phyloP scores from a whole-genome alignment of 2,113 vertebrate genomes.

The Mola mola region DNA sequence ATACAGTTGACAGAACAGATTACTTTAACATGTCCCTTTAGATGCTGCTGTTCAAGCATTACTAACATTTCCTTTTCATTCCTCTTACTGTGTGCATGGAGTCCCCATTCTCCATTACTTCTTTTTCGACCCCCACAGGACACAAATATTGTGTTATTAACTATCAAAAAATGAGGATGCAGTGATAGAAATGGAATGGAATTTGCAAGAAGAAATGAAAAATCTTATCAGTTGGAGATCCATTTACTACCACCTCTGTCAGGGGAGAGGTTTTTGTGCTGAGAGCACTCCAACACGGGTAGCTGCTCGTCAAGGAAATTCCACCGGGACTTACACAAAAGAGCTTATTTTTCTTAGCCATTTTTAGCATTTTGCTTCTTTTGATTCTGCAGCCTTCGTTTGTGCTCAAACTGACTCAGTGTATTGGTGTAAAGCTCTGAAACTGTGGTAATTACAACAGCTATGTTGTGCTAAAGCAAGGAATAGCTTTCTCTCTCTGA shows the following conservation, averaged over 20 bases:
- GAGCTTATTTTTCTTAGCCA: background rate
- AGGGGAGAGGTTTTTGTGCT: conserved; percentile 47
- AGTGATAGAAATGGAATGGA: conserved; percentile 13
- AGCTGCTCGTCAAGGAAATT: conserved; percentile 54
- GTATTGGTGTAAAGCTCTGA: conserved; percentile 43
- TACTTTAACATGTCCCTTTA: conserved; percentile 61
- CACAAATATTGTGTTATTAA: conserved; percentile 60
- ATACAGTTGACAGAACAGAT: conserved; percentile 47
- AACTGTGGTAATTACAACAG: conserved; percentile 48
- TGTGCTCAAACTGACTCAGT: conserved; percentile 17
- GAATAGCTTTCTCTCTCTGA: background rate
- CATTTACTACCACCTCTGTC: conserved; percentile 53
- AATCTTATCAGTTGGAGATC: conserved; percentile 59
- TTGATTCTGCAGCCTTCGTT: conserved; percentile 3
- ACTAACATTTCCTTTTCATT: conserved; percentile 37
- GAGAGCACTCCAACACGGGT: conserved; percentile 54
- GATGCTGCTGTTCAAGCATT: conserved; percentile 49
- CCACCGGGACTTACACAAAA: conserved; percentile 47
- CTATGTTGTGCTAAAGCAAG: conserved; percentile 43
- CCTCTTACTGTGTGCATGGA: conserved; percentile 3
- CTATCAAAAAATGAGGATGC: conserved; percentile 40
- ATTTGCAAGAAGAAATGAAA: conserved; percentile 29
- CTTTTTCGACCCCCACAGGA: conserved; percentile 16
- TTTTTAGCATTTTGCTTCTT: conserved; percentile 7
- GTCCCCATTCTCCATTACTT: conserved; percentile 32